Conservation (phyloP, 2,888 invertebrate genomes). For the Ypsolopha sequella region DNA sequence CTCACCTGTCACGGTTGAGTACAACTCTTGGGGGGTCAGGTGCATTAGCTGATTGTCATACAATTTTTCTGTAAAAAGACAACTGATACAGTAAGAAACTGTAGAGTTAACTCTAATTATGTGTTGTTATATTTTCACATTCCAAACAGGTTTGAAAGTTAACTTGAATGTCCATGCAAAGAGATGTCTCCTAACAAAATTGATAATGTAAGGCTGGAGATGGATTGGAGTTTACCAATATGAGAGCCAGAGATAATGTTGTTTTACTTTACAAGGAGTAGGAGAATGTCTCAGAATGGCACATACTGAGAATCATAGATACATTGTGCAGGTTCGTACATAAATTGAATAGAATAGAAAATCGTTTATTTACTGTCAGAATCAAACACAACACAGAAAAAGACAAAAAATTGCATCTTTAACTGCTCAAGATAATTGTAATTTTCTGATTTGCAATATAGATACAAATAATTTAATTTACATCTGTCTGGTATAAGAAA, state of each 20-base stretch:
- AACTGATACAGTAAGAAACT: slow-evolving; percentile 5
- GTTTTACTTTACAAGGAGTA: slow-evolving; percentile 31
- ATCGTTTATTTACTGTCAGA: too few relatives aligned
- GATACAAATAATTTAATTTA: too few relatives aligned
- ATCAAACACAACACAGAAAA: too few relatives aligned
- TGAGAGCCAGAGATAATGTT: slow-evolving; percentile 29
- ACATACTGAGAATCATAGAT: slow-evolving; percentile 74
- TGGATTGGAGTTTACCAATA: slow-evolving; percentile 22
- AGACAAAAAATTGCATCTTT: too few relatives aligned
- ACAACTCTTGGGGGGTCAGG: slow-evolving; percentile 51
- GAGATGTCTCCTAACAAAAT: slow-evolving; percentile 20
- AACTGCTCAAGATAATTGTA: too few relatives aligned
- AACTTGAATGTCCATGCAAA: slow-evolving; percentile 4
- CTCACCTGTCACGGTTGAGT: slow-evolving; percentile 52
- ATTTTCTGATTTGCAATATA: too few relatives aligned
- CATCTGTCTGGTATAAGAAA: too few relatives aligned
- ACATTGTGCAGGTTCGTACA: slow-evolving; percentile 80
- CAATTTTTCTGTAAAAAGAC: not conserved
- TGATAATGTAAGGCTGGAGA: slow-evolving; percentile 16
- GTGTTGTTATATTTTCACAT: slow-evolving; percentile 11
- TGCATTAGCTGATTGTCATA: slow-evolving; percentile 15
- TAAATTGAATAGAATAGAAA: too few relatives aligned
- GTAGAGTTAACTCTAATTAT: not conserved
- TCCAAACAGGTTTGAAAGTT: slow-evolving; percentile 3
- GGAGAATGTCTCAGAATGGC: slow-evolving; percentile 68